Base-by-base conservation (phyloP, 2,113 vertebrate species). In the zebrafish (Danio rerio) region DNA sequence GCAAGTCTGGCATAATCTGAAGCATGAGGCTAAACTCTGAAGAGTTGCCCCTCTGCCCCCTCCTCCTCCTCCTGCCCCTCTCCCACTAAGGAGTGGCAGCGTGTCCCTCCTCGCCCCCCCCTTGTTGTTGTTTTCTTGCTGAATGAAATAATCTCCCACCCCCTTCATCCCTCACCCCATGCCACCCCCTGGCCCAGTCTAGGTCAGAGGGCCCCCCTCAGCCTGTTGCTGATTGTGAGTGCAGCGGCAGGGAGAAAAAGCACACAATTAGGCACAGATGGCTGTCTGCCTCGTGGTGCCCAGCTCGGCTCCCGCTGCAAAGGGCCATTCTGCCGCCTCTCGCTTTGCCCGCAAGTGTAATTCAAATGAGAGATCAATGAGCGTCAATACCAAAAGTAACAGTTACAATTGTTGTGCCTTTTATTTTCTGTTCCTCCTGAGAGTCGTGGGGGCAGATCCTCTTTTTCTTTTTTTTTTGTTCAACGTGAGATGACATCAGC, bases 261-360 rank as follows among this genome's bases (percentile, higher is more conserved):
- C 88, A 90, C 83, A 93, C 92, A 93, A 93, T 94, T 93, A 94
- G 89, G 92, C 94, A 94, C 94, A 94, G 93, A 94, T 94, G 94
- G 94, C 90, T 89, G 91, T 91, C 92, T 92, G 90, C 91, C 86
- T 89, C 55, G 18, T 71, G 43, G 68, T 69, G 82, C 82, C 82
- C 79, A 65, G 16, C 66, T 81, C 74, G 55, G 82, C 79, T 81
- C 70, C 85, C 61, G 65, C 82, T 55, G 47, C 76, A 73, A 82
- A 85, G 81, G 79, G 63, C 78, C 83, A 84, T 83, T 59, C 79
- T 61, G 52, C 68, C 31, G 20, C 76, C 76, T 78, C 81, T 78
- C 11, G 15, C 76, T 78, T 83, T 73, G 45, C 71, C 66, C 70
- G 61, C 80, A 56, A 77, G 70, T 82, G 81, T 84, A 83, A 87